Conservation (phyloP, 2,797 vertebrate species). For the Loriculus beryllinus region DNA sequence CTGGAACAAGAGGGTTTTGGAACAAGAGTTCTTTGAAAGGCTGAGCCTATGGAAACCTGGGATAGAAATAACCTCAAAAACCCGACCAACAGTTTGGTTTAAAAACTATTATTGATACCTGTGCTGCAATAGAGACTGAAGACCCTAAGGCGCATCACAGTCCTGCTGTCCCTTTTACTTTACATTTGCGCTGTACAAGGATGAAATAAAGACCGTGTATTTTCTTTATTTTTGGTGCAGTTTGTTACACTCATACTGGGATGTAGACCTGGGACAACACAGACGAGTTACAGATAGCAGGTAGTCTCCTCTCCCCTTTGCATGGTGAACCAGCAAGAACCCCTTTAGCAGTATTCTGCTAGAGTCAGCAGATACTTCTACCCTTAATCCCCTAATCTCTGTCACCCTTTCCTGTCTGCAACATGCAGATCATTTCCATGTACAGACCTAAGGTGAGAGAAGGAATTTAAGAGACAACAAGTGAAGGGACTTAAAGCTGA, state of each 20-base stretch:
- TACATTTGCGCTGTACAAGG: not conserved
- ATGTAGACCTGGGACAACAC: not conserved
- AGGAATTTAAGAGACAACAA: not conserved
- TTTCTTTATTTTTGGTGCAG: not conserved
- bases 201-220: not conserved
- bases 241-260: not conserved
- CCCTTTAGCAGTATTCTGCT: not conserved
- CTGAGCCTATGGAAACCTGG: not conserved
- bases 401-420: not conserved
- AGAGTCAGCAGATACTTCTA: not conserved
- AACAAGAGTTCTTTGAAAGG: not conserved
- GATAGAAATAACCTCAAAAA: rapidly evolving
- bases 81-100: not conserved
- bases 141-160: not conserved
- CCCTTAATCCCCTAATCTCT: not conserved
- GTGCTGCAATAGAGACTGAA: not conserved
- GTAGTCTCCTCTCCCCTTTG: not conserved
- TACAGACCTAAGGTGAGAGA: not conserved
- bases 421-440: not conserved
- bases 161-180: not conserved
- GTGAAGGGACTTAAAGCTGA: not conserved
- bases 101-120: not conserved
- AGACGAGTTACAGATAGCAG: not conserved
- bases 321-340: not conserved
- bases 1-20: not conserved